Base-by-base conservation (phyloP, 2,888 invertebrate genomes). In the Lagria hirta region DNA sequence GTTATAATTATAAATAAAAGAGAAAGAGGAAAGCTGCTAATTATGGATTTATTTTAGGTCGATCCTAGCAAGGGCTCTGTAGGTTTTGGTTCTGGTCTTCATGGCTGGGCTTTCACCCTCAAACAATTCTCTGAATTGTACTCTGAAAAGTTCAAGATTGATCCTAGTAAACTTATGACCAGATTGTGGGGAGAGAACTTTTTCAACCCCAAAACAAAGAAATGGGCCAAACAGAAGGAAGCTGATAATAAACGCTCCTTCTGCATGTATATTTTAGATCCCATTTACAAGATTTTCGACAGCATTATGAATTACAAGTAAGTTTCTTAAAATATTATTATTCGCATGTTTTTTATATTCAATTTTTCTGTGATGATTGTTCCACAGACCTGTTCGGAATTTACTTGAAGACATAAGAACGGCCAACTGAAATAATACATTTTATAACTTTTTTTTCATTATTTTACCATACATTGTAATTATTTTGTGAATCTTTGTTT, bases 71-170 rank as follows among this genome's bases (percentile, higher is more conserved):
- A 90, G 77, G 99, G 99, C 61, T 98, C 96, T 50, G 99, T 99
- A 51, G 99, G 99, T 68, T 99, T 99, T 73, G 99, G 99, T 50
- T 97, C 98, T 14, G 99, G 99, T 65, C 89, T 99, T 51, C 99
- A 99, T 73, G 98, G 99, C 54, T 99, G 99, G 99, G 99, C 98
- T 33, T 99, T 99, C 75, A 99, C 99, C 52, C 82, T 99, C 57
- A 99, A 99, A 78, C 98, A 99, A 79, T 99, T 99, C 78, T 80
- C 98, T 29, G 97, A 98, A 75, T 94, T 99, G 89, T 99, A 99
- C 71, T 88, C 96, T 17, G 91, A 91, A 70, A 99, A 98, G 76
- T 99, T 99, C 83, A 95, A 96, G 78, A 93, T 97, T 57, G 94
- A 97, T 73, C 86, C 88, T 33, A 88, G 87, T 58, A 98, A 98